Base-by-base conservation (phyloP, 1,140 invertebrate genomes). In the Drosophila jambulina region DNA sequence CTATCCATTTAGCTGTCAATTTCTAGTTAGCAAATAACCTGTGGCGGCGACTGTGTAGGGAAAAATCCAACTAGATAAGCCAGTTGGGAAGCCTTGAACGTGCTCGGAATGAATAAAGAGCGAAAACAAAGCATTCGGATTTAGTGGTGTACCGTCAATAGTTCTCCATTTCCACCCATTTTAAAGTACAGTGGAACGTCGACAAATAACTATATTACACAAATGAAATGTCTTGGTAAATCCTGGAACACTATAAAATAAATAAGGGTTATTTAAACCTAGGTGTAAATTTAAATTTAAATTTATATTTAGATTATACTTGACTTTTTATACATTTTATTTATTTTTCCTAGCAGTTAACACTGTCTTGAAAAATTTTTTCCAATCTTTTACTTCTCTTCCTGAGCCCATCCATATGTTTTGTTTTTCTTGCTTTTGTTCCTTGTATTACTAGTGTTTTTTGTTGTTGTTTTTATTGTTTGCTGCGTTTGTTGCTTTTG, bases 1-100 rank as follows among this genome's bases (percentile, higher is more conserved):
- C 29, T 34, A 60, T 34, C 71, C 9, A n/a, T 74, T 84, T 79
- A 84, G 42, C 69, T 88, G 84, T 84, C 85, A 84, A 78, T 81
- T 78, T 84, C 67, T 68, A 74, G 80, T 77, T 87, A 72, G 72
- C 51, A 46, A 82, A 80, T 77, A 60, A 59, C 43, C 51, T 72
- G 43, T 42, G 53, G 62, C 61, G 32, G 61, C 12, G 0, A n/a
- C 38, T 57, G n/a, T 64, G 7, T 38, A 69, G 38, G 49, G 43
- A 63, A 71, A 64, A 69, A 74, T 62, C 17, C 51, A 53, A 59
- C 36, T 53, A 61, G 67, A 85, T 74, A 80, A 72, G 56, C 12
- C 27, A 19, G 32, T 12, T 42, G 69, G 45, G 67, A 69, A 72
- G 67, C 67, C 69, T 72, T 72, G 69, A 72, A 72, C 69, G 69